Evolutionary conservation across 53 echinoderm and acorn worm genomes (phyloP).

Genomic region (Apostichopus leukothele): DNA sequence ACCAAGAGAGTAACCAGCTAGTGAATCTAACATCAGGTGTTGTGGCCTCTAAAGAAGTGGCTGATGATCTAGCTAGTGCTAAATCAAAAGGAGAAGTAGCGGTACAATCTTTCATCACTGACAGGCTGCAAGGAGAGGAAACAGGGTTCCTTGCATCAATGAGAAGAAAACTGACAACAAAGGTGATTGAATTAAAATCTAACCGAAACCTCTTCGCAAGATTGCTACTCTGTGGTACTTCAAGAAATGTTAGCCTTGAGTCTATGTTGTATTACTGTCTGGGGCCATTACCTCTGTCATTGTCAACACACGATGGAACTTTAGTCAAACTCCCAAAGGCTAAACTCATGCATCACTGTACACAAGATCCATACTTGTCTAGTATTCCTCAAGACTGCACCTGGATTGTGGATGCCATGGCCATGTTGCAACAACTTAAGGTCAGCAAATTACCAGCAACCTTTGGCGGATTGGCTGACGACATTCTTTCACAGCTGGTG

Average conservation of each 20-base stretch:
- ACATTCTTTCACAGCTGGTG: slow-evolving; percentile 39
- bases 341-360: slow-evolving; percentile 41
- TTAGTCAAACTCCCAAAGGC: slow-evolving; percentile 50
- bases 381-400: slow-evolving; percentile 33
- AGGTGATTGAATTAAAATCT: slow-evolving; percentile 43
- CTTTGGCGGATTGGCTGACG: slow-evolving; percentile 46
- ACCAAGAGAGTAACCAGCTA: neutral
- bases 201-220: slow-evolving; percentile 52
- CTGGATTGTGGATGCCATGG: slow-evolving; percentile 57
- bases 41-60: slow-evolving; percentile 5
- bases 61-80: neutral
- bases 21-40: slow-evolving; percentile 11
- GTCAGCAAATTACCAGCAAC: slow-evolving; percentile 46
- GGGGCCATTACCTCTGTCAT: slow-evolving; percentile 49
- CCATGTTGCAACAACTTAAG: slow-evolving; percentile 48
- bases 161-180: slow-evolving; percentile 4
- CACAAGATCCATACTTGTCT: neutral
- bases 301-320: slow-evolving; percentile 49
- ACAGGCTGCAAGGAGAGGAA: slow-evolving; percentile 11
- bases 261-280: slow-evolving; percentile 48
- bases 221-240: slow-evolving; percentile 43
- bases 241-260: slow-evolving; percentile 40
- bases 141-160: slow-evolving; percentile 35
- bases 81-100: neutral
- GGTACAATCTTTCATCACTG: neutral